Percentiles rank a stretch among this genome's conserved stretches.
phyloP scores from a whole-genome alignment of 2,888 invertebrate genomes.

The Pogonocherus hispidulus region DNA sequence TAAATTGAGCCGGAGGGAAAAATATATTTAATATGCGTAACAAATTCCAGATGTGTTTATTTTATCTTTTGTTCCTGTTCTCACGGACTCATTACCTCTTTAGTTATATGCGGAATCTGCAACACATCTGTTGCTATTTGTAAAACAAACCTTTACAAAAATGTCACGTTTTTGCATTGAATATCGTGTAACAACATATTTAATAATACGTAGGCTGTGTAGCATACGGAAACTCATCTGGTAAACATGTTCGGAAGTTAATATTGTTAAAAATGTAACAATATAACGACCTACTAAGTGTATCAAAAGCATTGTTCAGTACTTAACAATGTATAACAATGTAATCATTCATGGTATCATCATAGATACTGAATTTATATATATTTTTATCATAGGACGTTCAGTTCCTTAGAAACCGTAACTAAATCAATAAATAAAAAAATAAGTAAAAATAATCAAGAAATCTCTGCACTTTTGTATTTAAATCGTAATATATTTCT shows the following conservation, averaged over 20 bases:
- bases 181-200: conserved; percentile 37
- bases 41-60: conserved; percentile 57
- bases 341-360: too few species aligned
- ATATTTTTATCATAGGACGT: too few species aligned
- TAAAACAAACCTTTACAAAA: conserved; percentile 56
- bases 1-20: conserved; percentile 30
- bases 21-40: conserved; percentile 43
- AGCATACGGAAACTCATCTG: conserved; percentile 32
- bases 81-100: conserved; percentile 59
- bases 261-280: conserved; percentile 14
- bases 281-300: too few species aligned
- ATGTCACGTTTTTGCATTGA: conserved; percentile 53
- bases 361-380: too few species aligned
- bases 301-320: too few species aligned
- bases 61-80: conserved; percentile 58
- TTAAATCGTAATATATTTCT: too few species aligned
- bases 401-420: too few species aligned
- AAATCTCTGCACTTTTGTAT: too few species aligned
- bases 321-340: too few species aligned
- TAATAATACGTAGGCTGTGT: conserved; percentile 30
- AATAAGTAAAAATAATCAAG: too few species aligned
- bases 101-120: conserved; percentile 55
- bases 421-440: too few species aligned
- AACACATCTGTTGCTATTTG: conserved; percentile 56
- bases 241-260: conserved; percentile 38